These are phyloP conservation scores for Antrozous pallidus DNA, from an alignment of 2,797 vertebrate species.

Conservation along the genomic window DNA sequence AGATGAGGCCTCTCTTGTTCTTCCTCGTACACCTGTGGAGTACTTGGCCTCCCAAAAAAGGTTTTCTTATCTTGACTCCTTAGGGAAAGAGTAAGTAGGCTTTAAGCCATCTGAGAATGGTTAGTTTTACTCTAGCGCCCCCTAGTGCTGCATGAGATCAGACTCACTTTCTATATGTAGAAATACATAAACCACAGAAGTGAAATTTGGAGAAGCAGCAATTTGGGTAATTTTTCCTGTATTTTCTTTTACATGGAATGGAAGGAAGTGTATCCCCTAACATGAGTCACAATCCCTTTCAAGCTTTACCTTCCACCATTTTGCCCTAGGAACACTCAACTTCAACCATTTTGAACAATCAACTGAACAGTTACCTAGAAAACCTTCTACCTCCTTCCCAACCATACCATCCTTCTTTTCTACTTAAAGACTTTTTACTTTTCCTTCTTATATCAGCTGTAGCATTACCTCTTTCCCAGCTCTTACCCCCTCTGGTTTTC, in stretches of 20 bases:
- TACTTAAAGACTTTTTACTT: background rate
- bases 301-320: background rate
- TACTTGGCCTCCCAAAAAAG: background rate
- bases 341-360: background rate
- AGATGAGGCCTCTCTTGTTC: background rate
- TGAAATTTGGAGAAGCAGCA: background rate
- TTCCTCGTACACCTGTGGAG: background rate
- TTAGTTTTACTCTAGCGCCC: conserved; percentile 62
- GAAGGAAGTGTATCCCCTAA: background rate
- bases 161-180: background rate
- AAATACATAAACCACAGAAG: background rate
- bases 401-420: background rate
- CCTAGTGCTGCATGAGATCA: conserved; percentile 40
- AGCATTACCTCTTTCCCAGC: background rate
- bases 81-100: background rate
- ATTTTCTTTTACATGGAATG: background rate
- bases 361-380: background rate
- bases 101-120: background rate
- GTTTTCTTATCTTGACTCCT: background rate
- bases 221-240: background rate
- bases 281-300: background rate
- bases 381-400: background rate
- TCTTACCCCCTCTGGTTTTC: background rate
- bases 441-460: background rate
- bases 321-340: background rate